Evolutionary conservation across 1,140 invertebrate genomes (phyloP).

Genomic region (Mesaphorura yosii): DNA sequence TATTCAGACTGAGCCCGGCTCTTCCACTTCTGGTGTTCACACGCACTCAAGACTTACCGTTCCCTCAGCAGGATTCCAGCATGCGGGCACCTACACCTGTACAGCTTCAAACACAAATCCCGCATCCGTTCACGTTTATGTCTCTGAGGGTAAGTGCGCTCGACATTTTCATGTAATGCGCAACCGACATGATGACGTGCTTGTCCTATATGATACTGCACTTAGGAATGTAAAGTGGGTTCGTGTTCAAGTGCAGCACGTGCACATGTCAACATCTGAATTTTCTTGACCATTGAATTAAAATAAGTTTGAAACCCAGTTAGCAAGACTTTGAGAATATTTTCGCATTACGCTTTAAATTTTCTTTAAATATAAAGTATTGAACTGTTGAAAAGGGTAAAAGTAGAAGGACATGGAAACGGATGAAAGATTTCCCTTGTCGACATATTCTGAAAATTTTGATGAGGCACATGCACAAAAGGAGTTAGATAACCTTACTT

Average conservation of each 20-base stretch:
- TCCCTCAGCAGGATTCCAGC: constrained; percentile 25
- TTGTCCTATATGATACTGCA: neutral
- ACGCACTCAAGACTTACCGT: constrained; percentile 32
- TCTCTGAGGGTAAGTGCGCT: constrained; percentile 28
- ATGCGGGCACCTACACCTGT: constrained; percentile 38
- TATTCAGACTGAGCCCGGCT: constrained; percentile 30
- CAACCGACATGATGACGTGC: neutral
- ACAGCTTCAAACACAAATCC: constrained; percentile 40
- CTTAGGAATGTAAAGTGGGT: neutral
- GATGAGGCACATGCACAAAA: too few species aligned
- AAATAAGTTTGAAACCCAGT: neutral
- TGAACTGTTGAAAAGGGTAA: too few species aligned
- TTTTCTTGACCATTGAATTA: neutral
- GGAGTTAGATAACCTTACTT: too few species aligned
- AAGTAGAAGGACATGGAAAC: too few species aligned
- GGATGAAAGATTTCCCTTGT: too few species aligned
- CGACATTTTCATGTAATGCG: neutral
- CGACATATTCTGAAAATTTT: too few species aligned
- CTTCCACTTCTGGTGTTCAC: constrained; percentile 21
- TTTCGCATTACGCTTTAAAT: too few species aligned
- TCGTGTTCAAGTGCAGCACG: neutral
- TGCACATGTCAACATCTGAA: neutral
- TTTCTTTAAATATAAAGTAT: too few species aligned
- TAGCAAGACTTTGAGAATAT: too few species aligned
- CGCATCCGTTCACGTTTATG: constrained; percentile 37